Base-by-base conservation (phyloP, 1,140 invertebrate genomes). In the Marisa cornuarietis region DNA sequence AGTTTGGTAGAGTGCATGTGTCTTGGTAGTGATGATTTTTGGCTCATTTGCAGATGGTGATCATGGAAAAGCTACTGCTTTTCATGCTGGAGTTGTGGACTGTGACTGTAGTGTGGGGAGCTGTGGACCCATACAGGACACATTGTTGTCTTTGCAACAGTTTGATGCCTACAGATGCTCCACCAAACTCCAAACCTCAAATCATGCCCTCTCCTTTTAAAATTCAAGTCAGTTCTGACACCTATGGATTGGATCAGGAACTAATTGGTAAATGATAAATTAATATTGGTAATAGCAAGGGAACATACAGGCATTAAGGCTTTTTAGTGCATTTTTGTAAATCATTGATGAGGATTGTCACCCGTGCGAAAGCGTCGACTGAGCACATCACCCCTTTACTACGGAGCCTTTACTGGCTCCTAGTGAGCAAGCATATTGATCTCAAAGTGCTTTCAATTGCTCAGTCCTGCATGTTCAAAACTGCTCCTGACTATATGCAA, bases 131-230 rank as follows among this genome's bases (percentile, higher is more conserved):
- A 20, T 71, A n/a, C 10, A 58, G 58, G 54, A 81, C 75, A 16
- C 68, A 80, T 22, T 87, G 85, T 76, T 87, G 85, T 80, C 26
- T 31, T 6, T 87, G 85, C 83, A 63, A 24, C 26, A 54, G 61
- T 51, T 54, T 85, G 71, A 82, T 78, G 76, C 83, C 82, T 26
- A 78, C 51, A 49, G 66, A 77, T 62, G 58, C 69, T 26, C 79
- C 75, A 31, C 72, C 13, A 16, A 71, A 63, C 24, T 16, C 66
- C 9, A n/a, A 78, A n/a, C 86, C 86, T 8, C 84, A 87, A 76
- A 61, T 83, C 51, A 71, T 84, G 66, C 86, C 86, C 18, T 87
- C 84, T 20, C 86, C 86, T 31, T 87, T 85, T 68, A 78, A 78
- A 71, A 85, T 87, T 54, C 66, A 78, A 63, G 81, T 87, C 51